A percentile compares a stretch with the other conserved stretches of the same genome.
These are phyloP conservation scores for Dysidea cf. avara DNA, from an alignment of 37 sponge, comb jelly and placozoan genomes.

Conservation along the genomic window DNA sequence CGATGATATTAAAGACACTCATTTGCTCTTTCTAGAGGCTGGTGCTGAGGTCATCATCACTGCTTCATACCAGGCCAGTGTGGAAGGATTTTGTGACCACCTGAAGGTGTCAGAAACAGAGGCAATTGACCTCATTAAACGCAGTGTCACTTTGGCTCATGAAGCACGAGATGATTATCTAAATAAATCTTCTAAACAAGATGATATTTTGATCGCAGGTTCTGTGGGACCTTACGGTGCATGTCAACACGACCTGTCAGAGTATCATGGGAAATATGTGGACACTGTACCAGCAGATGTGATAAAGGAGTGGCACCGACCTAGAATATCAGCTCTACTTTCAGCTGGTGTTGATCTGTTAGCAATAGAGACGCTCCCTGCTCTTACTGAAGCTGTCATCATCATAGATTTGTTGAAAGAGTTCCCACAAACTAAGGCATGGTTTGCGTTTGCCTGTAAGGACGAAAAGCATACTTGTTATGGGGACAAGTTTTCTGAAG, in stretches of 20 bases:
- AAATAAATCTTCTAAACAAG: not conserved
- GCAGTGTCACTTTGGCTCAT: conserved; percentile 66
- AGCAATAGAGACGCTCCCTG: conserved; percentile 82
- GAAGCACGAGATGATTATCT: conserved; percentile 44
- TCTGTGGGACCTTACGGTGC: conserved; percentile 94
- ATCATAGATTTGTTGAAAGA: conserved; percentile 57
- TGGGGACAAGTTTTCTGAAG: conserved; percentile 73
- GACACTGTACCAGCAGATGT: conserved; percentile 68
- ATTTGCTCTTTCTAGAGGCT: conserved; percentile 41
- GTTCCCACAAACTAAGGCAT: conserved; percentile 67
- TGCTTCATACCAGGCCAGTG: conserved; percentile 80
- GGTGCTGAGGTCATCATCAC: conserved; percentile 83
- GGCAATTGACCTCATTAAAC: conserved; percentile 53
- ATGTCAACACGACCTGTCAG: conserved; percentile 78
- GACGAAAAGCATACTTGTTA: conserved; percentile 59
- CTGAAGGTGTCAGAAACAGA: conserved; percentile 15
- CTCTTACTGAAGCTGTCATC: conserved; percentile 47
- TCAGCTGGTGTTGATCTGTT: conserved; percentile 66
- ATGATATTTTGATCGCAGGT: conserved; percentile 73
- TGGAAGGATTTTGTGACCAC: conserved; percentile 56
- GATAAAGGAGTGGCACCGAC: conserved; percentile 68
- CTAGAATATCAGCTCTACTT: conserved; percentile 45
- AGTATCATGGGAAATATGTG: conserved; percentile 79
- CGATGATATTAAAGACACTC: conserved; percentile 42
- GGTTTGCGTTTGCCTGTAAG: conserved; percentile 78